Percentiles rank a stretch among this genome's conserved stretches.
Conservation (phyloP, 2,888 invertebrate species). For the Clepsis dumicolana region DNA sequence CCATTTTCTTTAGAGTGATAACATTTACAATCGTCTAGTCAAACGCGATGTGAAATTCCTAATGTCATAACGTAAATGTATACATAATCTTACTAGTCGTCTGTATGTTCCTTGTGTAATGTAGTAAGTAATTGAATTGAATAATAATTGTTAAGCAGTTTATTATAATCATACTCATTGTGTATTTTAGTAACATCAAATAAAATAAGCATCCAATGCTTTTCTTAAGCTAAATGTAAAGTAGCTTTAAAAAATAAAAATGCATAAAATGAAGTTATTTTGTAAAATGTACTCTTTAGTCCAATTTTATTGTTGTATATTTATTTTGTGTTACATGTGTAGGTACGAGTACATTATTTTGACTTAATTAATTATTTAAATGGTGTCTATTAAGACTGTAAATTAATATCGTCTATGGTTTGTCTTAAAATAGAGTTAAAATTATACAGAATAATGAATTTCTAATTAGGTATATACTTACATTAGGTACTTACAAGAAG, state of each 20-base stretch:
- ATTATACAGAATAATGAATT: too few species aligned
- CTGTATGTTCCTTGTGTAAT: conserved; percentile 7
- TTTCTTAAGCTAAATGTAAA: conserved; percentile 4
- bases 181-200: neutral
- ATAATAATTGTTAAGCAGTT: neutral
- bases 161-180: neutral
- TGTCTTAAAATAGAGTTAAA: too few species aligned
- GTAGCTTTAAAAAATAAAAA: conserved; percentile 3
- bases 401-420: too few species aligned
- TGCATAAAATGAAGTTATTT: neutral
- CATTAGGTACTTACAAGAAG: neutral
- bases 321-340: neutral
- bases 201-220: conserved; percentile 21
- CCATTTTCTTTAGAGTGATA: neutral
- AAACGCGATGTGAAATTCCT: neutral
- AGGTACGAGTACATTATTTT: too few species aligned
- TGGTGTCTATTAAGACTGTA: too few species aligned
- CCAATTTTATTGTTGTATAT: neutral
- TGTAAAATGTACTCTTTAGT: neutral
- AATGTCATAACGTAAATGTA: neutral
- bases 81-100: neutral
- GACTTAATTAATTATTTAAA: too few species aligned
- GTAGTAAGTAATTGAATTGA: neutral
- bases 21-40: neutral
- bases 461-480: too few species aligned